These are phyloP conservation scores for Drosophila maculinotata DNA, from an alignment of 2,888 invertebrate species.

Conservation along the genomic window DNA sequence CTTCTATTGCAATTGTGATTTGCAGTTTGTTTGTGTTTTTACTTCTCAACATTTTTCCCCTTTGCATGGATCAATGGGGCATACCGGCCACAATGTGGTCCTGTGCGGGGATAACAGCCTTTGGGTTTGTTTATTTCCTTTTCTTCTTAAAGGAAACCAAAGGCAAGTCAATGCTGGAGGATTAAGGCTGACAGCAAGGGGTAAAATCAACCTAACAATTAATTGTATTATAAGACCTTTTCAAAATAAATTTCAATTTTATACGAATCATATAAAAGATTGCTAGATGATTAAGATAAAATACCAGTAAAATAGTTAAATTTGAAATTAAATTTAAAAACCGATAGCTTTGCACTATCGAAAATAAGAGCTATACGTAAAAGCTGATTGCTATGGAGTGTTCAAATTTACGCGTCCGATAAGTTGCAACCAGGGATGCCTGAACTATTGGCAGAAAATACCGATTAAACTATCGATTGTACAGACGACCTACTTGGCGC, in stretches of 20 bases:
- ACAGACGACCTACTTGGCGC: too few relatives aligned
- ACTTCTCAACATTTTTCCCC: slow-evolving; percentile 77
- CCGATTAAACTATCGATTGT: slow-evolving; percentile 15
- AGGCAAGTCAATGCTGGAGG: slow-evolving; percentile 69
- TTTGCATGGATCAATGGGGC: slow-evolving; percentile 63
- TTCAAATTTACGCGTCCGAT: background rate
- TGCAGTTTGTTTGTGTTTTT: slow-evolving; percentile 74
- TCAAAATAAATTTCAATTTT: too few relatives aligned
- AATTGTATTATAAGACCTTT: too few relatives aligned
- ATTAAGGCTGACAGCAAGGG: slow-evolving; percentile 20
- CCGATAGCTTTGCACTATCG: too few relatives aligned
- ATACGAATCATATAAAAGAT: too few relatives aligned
- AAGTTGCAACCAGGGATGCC: background rate
- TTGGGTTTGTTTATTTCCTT: slow-evolving; percentile 67
- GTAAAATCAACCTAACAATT: background rate
- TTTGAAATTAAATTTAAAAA: background rate
- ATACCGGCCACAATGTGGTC: slow-evolving; percentile 75
- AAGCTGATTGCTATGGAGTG: too few relatives aligned
- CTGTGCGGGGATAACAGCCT: slow-evolving; percentile 54
- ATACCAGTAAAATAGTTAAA: too few relatives aligned
- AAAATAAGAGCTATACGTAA: too few relatives aligned
- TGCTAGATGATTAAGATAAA: too few relatives aligned
- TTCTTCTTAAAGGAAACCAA: slow-evolving; percentile 79
- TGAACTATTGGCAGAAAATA: too few relatives aligned
- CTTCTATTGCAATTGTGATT: slow-evolving; percentile 67